These are phyloP conservation scores for Ctenopoma multispine DNA, from an alignment of 2,797 vertebrate genomes.

Conservation along the genomic window DNA sequence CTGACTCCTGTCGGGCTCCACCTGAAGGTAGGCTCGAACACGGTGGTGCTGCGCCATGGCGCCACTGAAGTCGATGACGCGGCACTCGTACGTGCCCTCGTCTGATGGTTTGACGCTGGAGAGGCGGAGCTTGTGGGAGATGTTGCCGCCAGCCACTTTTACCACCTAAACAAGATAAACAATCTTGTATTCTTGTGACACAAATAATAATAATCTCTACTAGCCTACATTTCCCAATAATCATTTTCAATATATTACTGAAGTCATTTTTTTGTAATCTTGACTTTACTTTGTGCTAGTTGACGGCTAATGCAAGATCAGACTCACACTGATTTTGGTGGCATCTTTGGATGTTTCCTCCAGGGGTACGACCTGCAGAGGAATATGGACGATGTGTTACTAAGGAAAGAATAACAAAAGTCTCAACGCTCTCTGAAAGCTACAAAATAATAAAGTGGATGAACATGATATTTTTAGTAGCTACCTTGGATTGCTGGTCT, in stretches of 20 bases:
- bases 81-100: slow-evolving; percentile 94
- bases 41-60: slow-evolving; percentile 88
- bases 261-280: slow-evolving; percentile 9
- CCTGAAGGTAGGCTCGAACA: slow-evolving; percentile 92
- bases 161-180: slow-evolving; percentile 86
- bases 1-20: slow-evolving; percentile 81
- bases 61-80: slow-evolving; percentile 94
- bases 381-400: slow-evolving; percentile 41
- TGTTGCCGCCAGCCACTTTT: slow-evolving; percentile 97
- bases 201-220: too few species aligned
- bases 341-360: slow-evolving; percentile 90
- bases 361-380: slow-evolving; percentile 84
- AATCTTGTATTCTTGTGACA: background rate
- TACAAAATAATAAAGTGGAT: background rate
- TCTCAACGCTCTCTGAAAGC: background rate
- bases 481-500: slow-evolving; percentile 5
- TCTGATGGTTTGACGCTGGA: slow-evolving; percentile 92
- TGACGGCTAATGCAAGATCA: slow-evolving; percentile 31
- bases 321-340: slow-evolving; percentile 97
- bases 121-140: slow-evolving; percentile 96
- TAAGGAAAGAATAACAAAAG: slow-evolving; percentile 19
- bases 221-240: too few species aligned
- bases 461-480: slow-evolving; percentile 11
- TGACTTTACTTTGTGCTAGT: slow-evolving; percentile 10
- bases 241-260: too few species aligned